Conservation (phyloP, 2,113 vertebrate genomes). For the Tragelaphus scriptus region DNA sequence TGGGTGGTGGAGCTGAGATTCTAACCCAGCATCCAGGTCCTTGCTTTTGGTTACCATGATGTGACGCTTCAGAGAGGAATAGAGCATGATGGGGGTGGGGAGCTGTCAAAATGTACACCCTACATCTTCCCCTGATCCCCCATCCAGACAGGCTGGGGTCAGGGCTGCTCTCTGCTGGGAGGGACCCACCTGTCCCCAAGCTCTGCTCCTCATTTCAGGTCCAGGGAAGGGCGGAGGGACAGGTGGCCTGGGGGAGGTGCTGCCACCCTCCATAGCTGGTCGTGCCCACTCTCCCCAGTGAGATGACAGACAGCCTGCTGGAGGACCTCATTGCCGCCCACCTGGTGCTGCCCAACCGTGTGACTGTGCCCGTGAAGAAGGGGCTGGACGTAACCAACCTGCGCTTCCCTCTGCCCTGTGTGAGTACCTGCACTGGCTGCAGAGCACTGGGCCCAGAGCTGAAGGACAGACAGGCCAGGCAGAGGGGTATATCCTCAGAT, state of each 20-base stretch:
- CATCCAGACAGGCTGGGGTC: not conserved
- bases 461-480: not conserved
- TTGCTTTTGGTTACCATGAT: not conserved
- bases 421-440: constrained; percentile 75
- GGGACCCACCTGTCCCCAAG: not conserved
- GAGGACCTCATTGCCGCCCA: constrained; percentile 90
- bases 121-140: not conserved
- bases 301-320: constrained; percentile 88
- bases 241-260: not conserved
- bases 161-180: not conserved
- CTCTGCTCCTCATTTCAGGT: not conserved
- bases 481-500: not conserved
- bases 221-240: not conserved
- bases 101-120: not conserved
- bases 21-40: not conserved
- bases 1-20: not conserved
- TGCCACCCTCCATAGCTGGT: not conserved
- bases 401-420: constrained; percentile 92
- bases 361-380: constrained; percentile 93
- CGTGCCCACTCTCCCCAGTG: constrained; percentile 73
- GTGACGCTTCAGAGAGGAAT: not conserved
- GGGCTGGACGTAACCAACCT: constrained; percentile 90
- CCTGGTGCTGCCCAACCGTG: constrained; percentile 94
- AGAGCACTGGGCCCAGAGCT: accelerated
- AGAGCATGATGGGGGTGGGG: not conserved